Evolutionary conservation across 1,140 invertebrate genomes (phyloP).

Genomic region (Drosophila hydei): DNA sequence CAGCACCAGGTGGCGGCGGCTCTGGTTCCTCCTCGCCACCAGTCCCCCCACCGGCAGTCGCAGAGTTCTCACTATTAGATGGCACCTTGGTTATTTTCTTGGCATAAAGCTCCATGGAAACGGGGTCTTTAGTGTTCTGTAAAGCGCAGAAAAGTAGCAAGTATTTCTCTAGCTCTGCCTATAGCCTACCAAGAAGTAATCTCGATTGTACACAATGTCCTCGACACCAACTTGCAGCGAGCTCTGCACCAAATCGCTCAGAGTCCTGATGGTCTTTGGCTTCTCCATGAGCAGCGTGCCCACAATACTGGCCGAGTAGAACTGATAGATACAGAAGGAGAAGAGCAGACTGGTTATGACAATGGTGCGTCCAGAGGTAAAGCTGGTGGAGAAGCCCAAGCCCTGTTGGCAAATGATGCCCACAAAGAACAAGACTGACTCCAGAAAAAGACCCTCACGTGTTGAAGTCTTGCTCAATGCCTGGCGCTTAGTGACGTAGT

Average conservation of each 20-base stretch:
- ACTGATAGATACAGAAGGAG: conserved; percentile 88
- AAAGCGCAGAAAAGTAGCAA: neutral
- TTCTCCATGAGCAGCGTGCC: conserved; percentile 88
- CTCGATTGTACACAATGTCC: conserved; percentile 86
- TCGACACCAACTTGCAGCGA: conserved; percentile 86
- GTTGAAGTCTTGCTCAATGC: conserved; percentile 30
- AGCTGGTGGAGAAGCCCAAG: conserved; percentile 83
- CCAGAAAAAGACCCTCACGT: conserved; percentile 69
- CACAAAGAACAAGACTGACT: conserved; percentile 81
- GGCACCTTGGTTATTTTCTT: conserved; percentile 78
- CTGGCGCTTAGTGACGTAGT: conserved; percentile 40
- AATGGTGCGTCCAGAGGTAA: conserved; percentile 86
- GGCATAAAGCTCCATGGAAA: conserved; percentile 85
- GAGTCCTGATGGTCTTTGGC: conserved; percentile 86
- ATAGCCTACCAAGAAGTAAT: conserved; percentile 86
- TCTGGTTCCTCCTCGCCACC: conserved; percentile 51
- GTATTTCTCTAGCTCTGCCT: neutral
- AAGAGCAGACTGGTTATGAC: conserved; percentile 87
- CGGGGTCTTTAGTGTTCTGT: conserved; percentile 86
- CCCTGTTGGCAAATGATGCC: conserved; percentile 84
- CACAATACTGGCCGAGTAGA: conserved; percentile 90
- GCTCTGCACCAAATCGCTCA: conserved; percentile 87
- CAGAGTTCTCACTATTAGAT: conserved; percentile 45
- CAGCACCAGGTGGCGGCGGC: conserved; percentile 2
- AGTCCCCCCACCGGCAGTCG: conserved; percentile 12